Conservation (phyloP, 2,888 invertebrate species). For the Parnassius glacialis region DNA sequence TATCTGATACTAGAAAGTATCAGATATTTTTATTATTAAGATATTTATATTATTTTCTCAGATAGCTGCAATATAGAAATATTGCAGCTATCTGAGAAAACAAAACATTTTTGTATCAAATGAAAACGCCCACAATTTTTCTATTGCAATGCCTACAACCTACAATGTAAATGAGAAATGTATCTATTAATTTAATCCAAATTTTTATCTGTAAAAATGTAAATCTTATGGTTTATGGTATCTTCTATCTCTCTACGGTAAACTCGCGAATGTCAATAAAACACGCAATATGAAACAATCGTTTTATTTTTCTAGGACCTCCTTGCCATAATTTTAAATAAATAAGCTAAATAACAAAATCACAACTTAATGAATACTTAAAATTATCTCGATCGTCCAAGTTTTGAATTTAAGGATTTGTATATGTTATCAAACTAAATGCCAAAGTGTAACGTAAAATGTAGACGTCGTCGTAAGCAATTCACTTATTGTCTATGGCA, state of each 20-base stretch:
- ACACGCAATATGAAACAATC: conserved; percentile 56
- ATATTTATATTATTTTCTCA: no score
- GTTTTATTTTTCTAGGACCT: conserved; percentile 75
- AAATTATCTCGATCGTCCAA: conserved; percentile 69
- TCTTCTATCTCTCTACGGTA: neutral
- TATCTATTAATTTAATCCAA: no score
- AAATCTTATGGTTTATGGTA: no score
- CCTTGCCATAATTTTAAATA: conserved; percentile 80
- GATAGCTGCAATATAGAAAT: no score
- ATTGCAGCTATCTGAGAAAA: no score
- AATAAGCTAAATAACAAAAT: conserved; percentile 79
- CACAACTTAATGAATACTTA: conserved; percentile 80
- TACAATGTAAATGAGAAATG: no score
- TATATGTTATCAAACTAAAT: conserved; percentile 34
- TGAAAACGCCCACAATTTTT: no score
- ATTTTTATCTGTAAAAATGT: no score
- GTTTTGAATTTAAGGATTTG: conserved; percentile 58
- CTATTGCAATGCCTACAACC: no score
- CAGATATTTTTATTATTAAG: no score
- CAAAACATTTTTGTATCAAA: no score
- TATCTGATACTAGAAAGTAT: no score
- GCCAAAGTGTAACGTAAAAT: conserved; percentile 40
- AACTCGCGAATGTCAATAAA: conserved; percentile 32
- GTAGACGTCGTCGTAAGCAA: conserved; percentile 56
- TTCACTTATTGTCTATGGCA: conserved; percentile 77